phyloP scores from a whole-genome alignment of 2,113 vertebrate species.

The Epinephelus moara region DNA sequence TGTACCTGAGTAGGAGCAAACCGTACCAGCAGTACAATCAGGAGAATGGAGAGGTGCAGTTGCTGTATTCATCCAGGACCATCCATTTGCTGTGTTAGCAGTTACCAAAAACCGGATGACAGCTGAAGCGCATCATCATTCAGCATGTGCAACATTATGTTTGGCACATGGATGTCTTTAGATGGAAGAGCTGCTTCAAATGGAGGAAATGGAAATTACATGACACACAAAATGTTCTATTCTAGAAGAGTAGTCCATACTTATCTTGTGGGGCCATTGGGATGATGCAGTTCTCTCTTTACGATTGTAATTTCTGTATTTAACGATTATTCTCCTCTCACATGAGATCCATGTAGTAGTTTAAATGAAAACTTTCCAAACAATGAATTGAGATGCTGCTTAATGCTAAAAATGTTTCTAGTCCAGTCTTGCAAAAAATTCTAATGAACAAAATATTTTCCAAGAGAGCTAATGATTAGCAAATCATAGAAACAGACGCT shows the following conservation, averaged over 20 bases:
- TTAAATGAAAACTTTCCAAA: neutral
- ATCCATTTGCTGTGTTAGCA: neutral
- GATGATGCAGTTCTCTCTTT: neutral
- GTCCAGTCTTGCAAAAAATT: neutral
- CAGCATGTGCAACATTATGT: neutral
- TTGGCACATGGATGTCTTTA: neutral
- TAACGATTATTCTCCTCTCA: neutral
- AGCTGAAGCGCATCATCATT: neutral
- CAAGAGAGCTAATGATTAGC: neutral
- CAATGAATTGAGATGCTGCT: too few relatives aligned
- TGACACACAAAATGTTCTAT: neutral
- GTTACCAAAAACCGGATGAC: neutral
- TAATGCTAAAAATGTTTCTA: neutral
- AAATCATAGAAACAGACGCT: neutral
- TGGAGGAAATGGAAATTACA: neutral
- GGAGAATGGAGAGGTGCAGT: neutral
- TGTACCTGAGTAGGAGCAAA: neutral
- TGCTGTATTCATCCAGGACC: neutral
- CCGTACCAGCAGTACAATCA: neutral
- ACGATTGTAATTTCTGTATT: neutral
- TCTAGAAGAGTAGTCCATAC: neutral
- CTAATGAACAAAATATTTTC: neutral
- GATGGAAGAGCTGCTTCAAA: neutral
- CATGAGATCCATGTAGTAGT: neutral
- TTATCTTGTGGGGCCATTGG: too few relatives aligned